Percentiles rank a stretch among this genome's conserved stretches.
phyloP scores from a whole-genome alignment of 2,113 vertebrate species.

The Rhabdornis inornatus region DNA sequence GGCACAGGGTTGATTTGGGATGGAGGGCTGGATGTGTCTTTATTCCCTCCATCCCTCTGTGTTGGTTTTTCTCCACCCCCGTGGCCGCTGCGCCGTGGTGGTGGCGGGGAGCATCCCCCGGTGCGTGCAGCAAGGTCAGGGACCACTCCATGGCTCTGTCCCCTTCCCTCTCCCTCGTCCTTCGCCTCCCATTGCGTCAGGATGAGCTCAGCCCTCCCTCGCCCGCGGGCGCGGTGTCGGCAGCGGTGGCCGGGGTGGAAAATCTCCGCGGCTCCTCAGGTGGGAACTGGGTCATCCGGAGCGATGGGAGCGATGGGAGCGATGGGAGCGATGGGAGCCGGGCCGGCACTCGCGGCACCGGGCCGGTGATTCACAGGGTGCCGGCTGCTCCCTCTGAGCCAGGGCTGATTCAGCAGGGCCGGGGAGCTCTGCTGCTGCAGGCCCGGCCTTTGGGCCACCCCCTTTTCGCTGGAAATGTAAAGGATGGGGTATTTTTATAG shows the following conservation, averaged over 20 bases:
- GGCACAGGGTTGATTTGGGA: background rate
- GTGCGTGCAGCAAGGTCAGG: background rate
- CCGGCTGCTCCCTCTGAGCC: background rate
- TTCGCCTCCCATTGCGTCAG: background rate
- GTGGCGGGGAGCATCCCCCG: background rate
- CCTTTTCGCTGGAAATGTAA: background rate
- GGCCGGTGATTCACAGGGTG: conserved; percentile 14
- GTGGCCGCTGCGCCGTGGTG: background rate
- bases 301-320: background rate
- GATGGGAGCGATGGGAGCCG: background rate
- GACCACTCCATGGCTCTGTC: background rate
- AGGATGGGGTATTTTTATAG: background rate
- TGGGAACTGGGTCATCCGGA: background rate
- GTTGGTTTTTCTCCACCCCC: background rate
- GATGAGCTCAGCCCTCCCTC: background rate
- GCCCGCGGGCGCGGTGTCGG: background rate
- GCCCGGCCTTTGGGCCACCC: background rate
- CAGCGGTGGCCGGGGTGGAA: background rate
- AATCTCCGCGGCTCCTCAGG: background rate
- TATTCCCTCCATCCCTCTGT: background rate
- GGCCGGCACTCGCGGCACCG: background rate
- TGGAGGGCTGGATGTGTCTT: background rate
- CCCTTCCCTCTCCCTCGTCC: background rate
- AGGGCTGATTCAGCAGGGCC: conserved; percentile 18
- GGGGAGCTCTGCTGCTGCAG: background rate